phyloP scores from a whole-genome alignment of 2,113 vertebrate species.

The Odobenus rosmarus region DNA sequence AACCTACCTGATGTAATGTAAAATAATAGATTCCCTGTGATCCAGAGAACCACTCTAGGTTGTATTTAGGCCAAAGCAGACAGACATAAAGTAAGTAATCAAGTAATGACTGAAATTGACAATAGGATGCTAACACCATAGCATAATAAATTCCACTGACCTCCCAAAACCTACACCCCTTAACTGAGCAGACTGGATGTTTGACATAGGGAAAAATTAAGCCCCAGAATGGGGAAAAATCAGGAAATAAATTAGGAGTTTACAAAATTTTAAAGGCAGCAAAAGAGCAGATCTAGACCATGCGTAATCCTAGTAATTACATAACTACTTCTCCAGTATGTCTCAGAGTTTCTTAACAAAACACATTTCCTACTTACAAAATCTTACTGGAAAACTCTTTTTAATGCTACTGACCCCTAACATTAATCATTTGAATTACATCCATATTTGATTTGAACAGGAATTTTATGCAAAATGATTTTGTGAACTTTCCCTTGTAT shows the following conservation, averaged over 20 bases:
- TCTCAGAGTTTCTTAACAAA: slow-evolving; percentile 55
- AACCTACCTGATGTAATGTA: background rate
- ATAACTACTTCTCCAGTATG: background rate
- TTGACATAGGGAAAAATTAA: background rate
- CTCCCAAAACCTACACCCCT: too few species aligned
- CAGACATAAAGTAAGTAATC: background rate
- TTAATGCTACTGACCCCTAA: background rate
- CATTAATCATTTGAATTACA: background rate
- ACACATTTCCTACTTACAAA: background rate
- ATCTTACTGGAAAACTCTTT: background rate
- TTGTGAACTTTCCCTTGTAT: background rate
- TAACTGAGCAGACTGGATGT: background rate
- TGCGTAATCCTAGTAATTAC: background rate
- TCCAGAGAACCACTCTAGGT: background rate
- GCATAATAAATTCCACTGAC: background rate
- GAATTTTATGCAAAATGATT: slow-evolving; percentile 8
- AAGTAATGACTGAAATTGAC: background rate
- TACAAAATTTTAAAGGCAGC: slow-evolving; percentile 25
- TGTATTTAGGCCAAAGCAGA: slow-evolving; percentile 16
- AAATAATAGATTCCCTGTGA: background rate
- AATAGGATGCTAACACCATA: accelerated
- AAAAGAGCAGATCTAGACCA: background rate
- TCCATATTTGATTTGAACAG: background rate
- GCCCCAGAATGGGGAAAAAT: background rate
- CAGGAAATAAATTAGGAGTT: slow-evolving; percentile 1